Evolutionary conservation across 2,113 vertebrate species (phyloP).

Genomic region (Anhinga anhinga): DNA sequence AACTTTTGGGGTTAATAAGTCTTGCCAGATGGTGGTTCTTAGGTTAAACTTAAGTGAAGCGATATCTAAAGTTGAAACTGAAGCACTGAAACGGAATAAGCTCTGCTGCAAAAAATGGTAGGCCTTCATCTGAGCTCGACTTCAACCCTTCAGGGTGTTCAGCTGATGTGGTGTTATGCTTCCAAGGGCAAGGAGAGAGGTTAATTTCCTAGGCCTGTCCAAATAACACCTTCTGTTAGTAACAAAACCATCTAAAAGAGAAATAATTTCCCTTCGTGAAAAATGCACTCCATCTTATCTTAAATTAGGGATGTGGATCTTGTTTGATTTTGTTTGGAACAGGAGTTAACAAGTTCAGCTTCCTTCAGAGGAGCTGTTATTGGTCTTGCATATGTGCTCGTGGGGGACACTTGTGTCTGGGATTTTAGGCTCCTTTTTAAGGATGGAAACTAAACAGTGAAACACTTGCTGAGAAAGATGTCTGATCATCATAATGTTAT

Average conservation of each 20-base stretch:
- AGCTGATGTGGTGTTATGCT: background rate
- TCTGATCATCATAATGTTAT: background rate
- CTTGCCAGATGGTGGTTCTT: background rate
- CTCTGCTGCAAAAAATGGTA: background rate
- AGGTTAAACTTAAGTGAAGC: background rate
- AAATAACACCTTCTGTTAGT: too few relatives aligned
- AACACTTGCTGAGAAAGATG: background rate
- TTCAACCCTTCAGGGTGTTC: background rate
- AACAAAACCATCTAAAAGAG: background rate
- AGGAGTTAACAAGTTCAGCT: background rate
- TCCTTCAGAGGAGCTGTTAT: background rate
- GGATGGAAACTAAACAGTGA: background rate
- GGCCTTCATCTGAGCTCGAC: background rate
- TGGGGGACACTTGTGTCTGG: background rate
- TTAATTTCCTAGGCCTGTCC: background rate
- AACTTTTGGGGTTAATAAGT: background rate
- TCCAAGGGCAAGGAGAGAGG: background rate
- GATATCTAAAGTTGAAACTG: background rate
- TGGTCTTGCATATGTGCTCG: background rate
- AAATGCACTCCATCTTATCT: too few relatives aligned
- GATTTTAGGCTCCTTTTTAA: background rate
- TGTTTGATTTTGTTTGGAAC: background rate
- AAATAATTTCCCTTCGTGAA: accelerated
- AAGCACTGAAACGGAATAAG: background rate
- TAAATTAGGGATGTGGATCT: accelerated